These are phyloP conservation scores for Spicauda simplicius DNA, from an alignment of 2,888 invertebrate species.

Conservation along the genomic window DNA sequence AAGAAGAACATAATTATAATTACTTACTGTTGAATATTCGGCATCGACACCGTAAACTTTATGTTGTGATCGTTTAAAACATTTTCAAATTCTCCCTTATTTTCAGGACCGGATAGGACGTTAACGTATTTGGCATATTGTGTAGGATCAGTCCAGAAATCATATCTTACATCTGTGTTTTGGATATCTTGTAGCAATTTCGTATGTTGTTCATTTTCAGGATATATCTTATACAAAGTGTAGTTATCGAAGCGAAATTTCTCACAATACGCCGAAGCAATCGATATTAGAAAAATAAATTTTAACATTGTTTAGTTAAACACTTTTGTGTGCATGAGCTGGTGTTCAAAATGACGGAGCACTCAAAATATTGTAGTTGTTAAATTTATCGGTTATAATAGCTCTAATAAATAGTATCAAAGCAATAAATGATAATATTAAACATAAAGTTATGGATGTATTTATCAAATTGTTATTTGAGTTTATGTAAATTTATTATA, in stretches of 20 bases:
- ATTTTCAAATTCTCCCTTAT: conserved; percentile 61
- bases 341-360: not conserved
- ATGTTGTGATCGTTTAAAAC: conserved; percentile 65
- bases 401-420: conserved; percentile 20
- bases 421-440: conserved; percentile 25
- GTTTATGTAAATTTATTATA: too few relatives aligned
- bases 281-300: conserved; percentile 30
- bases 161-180: conserved; percentile 64
- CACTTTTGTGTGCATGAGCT: not conserved
- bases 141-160: conserved; percentile 73
- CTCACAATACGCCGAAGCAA: conserved; percentile 46
- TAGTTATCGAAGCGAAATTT: conserved; percentile 68
- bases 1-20: not conserved
- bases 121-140: conserved; percentile 62
- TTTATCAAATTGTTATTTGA: too few relatives aligned
- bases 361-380: not conserved
- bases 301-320: conserved; percentile 7
- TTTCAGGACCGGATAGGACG: conserved; percentile 71
- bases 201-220: conserved; percentile 76
- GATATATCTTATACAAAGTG: conserved; percentile 82
- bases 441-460: not conserved
- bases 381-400: conserved; percentile 6
- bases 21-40: conserved; percentile 79
- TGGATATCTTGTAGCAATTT: conserved; percentile 75
- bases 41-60: conserved; percentile 65